These are phyloP conservation scores for Augochlora pura DNA, from an alignment of 1,140 invertebrate genomes.

Conservation along the genomic window DNA sequence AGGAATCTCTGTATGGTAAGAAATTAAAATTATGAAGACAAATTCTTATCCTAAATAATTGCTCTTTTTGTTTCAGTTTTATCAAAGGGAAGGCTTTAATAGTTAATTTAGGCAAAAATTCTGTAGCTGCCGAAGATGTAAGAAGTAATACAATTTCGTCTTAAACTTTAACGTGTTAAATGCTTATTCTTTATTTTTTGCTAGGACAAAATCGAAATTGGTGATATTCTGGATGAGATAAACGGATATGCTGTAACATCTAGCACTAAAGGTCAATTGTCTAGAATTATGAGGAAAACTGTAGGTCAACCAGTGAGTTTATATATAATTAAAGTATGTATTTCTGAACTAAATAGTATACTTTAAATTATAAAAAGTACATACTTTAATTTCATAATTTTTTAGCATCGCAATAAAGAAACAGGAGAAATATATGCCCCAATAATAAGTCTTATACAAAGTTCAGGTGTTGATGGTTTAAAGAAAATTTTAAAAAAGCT, in stretches of 20 bases:
- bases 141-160: slow-evolving; percentile 55
- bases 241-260: slow-evolving; percentile 81
- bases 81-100: slow-evolving; percentile 81
- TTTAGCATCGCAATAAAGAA: slow-evolving; percentile 67
- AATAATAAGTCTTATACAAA: slow-evolving; percentile 71
- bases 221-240: slow-evolving; percentile 85
- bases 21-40: slow-evolving; percentile 1
- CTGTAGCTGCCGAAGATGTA: slow-evolving; percentile 83
- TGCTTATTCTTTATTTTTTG: slow-evolving; percentile 16
- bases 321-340: slow-evolving; percentile 82
- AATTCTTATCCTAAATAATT: background rate
- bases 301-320: slow-evolving; percentile 79
- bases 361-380: background rate
- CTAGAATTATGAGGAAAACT: slow-evolving; percentile 79
- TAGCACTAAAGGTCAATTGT: slow-evolving; percentile 78
- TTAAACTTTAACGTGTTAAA: background rate
- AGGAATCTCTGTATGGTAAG: slow-evolving; percentile 81
- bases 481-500: slow-evolving; percentile 60
- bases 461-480: slow-evolving; percentile 66
- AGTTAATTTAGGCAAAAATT: slow-evolving; percentile 79
- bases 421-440: slow-evolving; percentile 72
- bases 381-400: slow-evolving; percentile 23
- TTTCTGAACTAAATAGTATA: background rate
- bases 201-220: slow-evolving; percentile 82
- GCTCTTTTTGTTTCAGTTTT: slow-evolving; percentile 76